phyloP scores from a whole-genome alignment of 1,140 invertebrate genomes.

The Dreissena rostriformis region DNA sequence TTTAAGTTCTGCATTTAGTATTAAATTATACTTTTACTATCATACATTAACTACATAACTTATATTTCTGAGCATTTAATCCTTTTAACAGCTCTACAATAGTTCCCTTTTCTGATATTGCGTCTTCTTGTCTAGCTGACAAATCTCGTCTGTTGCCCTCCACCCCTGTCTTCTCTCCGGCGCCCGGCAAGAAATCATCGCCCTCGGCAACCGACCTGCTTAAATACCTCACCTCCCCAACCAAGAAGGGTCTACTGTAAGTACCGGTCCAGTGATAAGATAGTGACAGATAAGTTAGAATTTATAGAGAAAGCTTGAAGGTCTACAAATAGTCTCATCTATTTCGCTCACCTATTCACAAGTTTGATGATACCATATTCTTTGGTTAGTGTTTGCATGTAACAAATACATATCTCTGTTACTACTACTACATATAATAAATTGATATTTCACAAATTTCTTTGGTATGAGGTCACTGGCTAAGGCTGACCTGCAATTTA shows the following conservation, averaged over 20 bases:
- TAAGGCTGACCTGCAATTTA: no score
- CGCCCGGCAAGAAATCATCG: conserved; percentile 56
- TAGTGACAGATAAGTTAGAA: neutral
- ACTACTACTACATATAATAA: neutral
- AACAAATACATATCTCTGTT: neutral
- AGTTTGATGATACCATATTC: neutral
- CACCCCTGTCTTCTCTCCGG: conserved; percentile 73
- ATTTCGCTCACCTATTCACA: neutral
- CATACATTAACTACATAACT: no score
- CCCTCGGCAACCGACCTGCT: conserved; percentile 68
- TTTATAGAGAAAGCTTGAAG: neutral
- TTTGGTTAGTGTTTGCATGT: neutral
- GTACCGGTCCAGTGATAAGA: neutral
- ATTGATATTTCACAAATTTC: no score
- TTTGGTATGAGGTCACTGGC: no score
- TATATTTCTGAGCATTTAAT: no score
- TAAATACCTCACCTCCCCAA: conserved; percentile 56
- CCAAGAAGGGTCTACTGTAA: conserved; percentile 38
- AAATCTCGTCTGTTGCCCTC: conserved; percentile 68
- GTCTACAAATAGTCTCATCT: neutral
- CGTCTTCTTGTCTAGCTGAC: conserved; percentile 35
- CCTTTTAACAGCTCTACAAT: no score
- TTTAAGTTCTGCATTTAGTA: no score
- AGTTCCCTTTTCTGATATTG: neutral
- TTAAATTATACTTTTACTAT: no score